Conservation (phyloP, 2,888 invertebrate genomes). For the Microdon myrmicae region DNA sequence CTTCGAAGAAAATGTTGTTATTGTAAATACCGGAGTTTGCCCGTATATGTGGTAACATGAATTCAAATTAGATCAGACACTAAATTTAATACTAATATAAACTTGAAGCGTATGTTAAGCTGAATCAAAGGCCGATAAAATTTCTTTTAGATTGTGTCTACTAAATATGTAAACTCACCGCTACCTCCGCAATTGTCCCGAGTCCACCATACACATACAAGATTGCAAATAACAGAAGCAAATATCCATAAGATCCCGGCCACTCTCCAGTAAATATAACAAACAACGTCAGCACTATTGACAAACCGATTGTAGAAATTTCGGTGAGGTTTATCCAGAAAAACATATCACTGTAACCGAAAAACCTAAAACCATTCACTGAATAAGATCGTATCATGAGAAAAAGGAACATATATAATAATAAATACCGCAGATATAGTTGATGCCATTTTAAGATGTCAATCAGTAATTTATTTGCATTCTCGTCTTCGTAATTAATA, state of each 20-base stretch:
- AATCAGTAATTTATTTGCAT: slow-evolving; percentile 22
- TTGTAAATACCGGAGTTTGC: too few relatives aligned
- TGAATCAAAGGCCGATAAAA: too few relatives aligned
- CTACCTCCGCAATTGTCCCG: slow-evolving; percentile 54
- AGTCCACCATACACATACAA: slow-evolving; percentile 57
- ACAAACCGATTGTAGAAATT: slow-evolving; percentile 44
- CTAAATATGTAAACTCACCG: too few relatives aligned
- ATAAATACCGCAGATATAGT: slow-evolving; percentile 26
- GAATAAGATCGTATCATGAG: too few relatives aligned
- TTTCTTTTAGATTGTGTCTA: too few relatives aligned
- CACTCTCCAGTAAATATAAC: slow-evolving; percentile 53
- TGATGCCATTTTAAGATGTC: slow-evolving; percentile 55
- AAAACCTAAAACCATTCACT: too few relatives aligned
- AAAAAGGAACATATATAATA: too few relatives aligned
- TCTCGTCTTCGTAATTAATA: background rate
- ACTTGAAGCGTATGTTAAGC: too few relatives aligned
- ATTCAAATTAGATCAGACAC: too few relatives aligned
- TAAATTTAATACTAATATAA: too few relatives aligned
- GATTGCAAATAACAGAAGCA: slow-evolving; percentile 36
- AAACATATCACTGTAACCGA: slow-evolving; percentile 1
- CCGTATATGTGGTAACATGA: too few relatives aligned
- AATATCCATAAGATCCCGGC: slow-evolving; percentile 54
- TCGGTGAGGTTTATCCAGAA: slow-evolving; percentile 42
- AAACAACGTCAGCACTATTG: slow-evolving; percentile 55
- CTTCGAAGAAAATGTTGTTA: too few relatives aligned